These are phyloP conservation scores for Calameuta idolon DNA, from an alignment of 2,888 invertebrate genomes.

Conservation along the genomic window DNA sequence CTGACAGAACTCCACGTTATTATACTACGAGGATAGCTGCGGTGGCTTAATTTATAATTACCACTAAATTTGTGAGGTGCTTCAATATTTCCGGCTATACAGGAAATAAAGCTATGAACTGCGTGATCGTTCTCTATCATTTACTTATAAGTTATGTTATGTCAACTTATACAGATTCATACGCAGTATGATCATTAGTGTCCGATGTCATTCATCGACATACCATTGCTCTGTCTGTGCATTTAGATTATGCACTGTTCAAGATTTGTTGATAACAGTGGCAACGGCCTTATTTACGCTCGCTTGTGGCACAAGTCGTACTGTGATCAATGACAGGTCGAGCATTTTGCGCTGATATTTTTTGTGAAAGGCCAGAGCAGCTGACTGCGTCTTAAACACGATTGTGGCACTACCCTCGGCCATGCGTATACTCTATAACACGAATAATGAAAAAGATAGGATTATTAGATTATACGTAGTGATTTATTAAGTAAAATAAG, in stretches of 20 bases:
- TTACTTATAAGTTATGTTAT: neutral
- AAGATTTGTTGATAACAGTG: constrained; percentile 35
- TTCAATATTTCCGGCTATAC: neutral
- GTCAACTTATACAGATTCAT: neutral
- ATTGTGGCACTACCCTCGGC: constrained; percentile 65
- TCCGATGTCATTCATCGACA: neutral
- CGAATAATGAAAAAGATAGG: constrained; percentile 24
- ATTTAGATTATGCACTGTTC: constrained; percentile 7
- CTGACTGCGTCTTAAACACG: constrained; percentile 70
- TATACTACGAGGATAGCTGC: neutral
- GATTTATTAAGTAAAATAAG: constrained; percentile 12
- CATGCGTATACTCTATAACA: constrained; percentile 63
- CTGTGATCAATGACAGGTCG: constrained; percentile 70
- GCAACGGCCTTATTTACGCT: constrained; percentile 30
- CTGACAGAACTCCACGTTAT: neutral
- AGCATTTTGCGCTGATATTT: constrained; percentile 71
- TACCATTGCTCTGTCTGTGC: neutral
- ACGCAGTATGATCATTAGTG: neutral
- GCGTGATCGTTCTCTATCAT: neutral
- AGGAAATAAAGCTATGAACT: neutral
- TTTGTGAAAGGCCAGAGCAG: constrained; percentile 71
- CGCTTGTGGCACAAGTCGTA: constrained; percentile 61
- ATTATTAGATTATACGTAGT: constrained; percentile 16
- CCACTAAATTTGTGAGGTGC: neutral
- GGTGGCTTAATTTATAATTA: neutral